Percentiles rank a stretch among this genome's conserved stretches.
These are phyloP conservation scores for Gymnothorax reevesii DNA, from an alignment of 2,797 vertebrate genomes.

Conservation along the genomic window DNA sequence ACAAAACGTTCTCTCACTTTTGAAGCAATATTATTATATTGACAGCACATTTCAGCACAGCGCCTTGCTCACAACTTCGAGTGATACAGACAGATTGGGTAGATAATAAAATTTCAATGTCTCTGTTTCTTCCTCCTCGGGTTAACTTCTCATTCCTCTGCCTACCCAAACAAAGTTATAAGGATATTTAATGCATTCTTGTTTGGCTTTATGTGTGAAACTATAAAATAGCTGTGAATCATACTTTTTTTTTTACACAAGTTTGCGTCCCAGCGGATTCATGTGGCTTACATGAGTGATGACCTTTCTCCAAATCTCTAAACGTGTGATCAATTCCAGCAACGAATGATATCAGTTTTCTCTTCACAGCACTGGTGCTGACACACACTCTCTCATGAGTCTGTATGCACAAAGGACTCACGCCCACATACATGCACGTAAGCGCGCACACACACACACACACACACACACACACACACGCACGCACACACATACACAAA, in stretches of 20 bases:
- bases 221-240: neutral
- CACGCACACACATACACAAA: neutral
- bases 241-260: neutral
- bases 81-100: neutral
- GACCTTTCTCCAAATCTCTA: neutral
- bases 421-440: constrained; percentile 5
- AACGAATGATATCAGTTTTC: constrained; percentile 1
- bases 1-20: no score
- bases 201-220: neutral
- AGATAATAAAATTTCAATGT: neutral
- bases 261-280: neutral
- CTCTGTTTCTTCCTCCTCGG: neutral
- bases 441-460: no score
- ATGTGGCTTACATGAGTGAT: neutral
- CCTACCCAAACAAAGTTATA: neutral
- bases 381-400: constrained; percentile 3
- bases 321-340: constrained; percentile 14
- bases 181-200: neutral
- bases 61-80: neutral
- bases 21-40: no score
- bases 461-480: neutral
- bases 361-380: neutral
- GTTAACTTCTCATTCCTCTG: neutral
- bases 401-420: neutral
- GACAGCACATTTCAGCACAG: no score